Percentiles rank a stretch among this genome's conserved stretches.
Conservation (phyloP, 2,888 invertebrate genomes). For the Zele albiditarsus region DNA sequence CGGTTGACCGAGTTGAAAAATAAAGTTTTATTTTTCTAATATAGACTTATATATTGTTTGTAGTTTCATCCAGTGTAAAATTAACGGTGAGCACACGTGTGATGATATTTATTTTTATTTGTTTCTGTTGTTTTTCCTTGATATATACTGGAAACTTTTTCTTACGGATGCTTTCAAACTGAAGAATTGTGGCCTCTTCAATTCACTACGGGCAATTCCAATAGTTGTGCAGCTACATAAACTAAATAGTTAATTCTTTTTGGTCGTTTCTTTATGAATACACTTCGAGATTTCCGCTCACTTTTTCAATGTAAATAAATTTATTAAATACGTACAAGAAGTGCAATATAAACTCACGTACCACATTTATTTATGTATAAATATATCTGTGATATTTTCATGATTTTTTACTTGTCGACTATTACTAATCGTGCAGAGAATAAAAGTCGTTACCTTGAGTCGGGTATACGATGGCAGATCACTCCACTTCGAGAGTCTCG, state of each 20-base stretch:
- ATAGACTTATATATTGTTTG: background rate
- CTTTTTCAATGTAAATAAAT: background rate
- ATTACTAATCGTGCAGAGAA: slow-evolving; percentile 31
- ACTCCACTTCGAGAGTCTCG: slow-evolving; percentile 11
- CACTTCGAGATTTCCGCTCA: background rate
- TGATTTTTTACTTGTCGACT: background rate
- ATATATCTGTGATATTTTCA: slow-evolving; percentile 12
- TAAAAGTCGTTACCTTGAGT: slow-evolving; percentile 38
- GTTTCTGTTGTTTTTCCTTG: background rate
- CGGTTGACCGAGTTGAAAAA: slow-evolving; percentile 27
- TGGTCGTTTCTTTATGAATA: background rate
- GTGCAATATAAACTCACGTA: slow-evolving; percentile 1
- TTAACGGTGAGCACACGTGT: background rate
- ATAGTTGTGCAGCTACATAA: background rate
- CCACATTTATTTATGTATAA: background rate
- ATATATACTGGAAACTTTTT: background rate
- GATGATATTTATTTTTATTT: background rate
- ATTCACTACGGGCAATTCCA: background rate
- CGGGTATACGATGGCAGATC: slow-evolving; percentile 31
- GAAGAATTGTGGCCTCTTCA: background rate
- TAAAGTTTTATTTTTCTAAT: slow-evolving; percentile 23
- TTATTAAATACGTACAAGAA: background rate
- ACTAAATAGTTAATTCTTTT: background rate
- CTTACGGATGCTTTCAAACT: background rate
- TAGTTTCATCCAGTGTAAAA: background rate